phyloP scores from a whole-genome alignment of 1,140 invertebrate genomes.

The Mylabris phalerata region DNA sequence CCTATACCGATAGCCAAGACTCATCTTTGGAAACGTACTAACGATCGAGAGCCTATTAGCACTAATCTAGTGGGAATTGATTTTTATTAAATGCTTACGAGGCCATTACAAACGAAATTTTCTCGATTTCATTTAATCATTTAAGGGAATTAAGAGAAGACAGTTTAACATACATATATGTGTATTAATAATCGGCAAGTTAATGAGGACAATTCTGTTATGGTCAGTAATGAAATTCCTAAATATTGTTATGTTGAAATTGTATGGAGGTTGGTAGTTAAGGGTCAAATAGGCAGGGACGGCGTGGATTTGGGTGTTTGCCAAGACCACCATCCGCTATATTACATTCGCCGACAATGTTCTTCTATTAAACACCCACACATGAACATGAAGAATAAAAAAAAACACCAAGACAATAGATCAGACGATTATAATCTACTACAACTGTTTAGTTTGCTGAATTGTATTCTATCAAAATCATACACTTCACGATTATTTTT shows the following conservation, averaged over 20 bases:
- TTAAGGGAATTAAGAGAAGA: no score
- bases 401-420: no score
- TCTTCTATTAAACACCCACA: no score
- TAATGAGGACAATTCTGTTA: background rate
- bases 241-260: constrained; percentile 6
- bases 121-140: no score
- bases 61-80: constrained; percentile 7
- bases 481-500: no score
- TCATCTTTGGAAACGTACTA: constrained; percentile 1
- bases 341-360: background rate
- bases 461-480: no score
- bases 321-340: constrained; percentile 1
- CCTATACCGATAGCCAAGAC: background rate
- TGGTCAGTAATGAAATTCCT: constrained; percentile 15
- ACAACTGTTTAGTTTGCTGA: no score
- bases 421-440: no score
- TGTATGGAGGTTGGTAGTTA: background rate
- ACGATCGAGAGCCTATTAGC: constrained; percentile 10
- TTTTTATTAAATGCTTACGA: constrained; percentile 14
- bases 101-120: constrained; percentile 18
- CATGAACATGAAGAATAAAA: no score
- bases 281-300: constrained; percentile 3
- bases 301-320: constrained; percentile 2
- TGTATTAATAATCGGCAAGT: constrained; percentile 12
- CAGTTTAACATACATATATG: no score